Evolutionary conservation across 2,113 vertebrate species (phyloP), one percentile per base, ranked within the genome.

Genomic region (Gallinago media): DNA sequence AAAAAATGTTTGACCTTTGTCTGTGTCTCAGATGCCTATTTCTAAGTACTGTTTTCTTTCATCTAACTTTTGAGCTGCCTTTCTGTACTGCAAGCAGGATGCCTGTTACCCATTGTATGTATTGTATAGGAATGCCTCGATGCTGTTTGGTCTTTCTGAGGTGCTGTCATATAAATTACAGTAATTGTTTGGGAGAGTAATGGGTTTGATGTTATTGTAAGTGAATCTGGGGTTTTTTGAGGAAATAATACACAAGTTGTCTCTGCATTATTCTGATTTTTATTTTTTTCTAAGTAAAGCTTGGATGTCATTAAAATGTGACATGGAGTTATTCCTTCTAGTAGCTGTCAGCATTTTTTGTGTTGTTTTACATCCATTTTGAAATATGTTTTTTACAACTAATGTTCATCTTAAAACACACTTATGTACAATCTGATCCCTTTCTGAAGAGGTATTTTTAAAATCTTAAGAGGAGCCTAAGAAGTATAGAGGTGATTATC

Each of bases 391-490:
- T 94, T 91, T 92, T 78, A 56, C 61, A 89, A 49, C 65, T 92
- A 85, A 86, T 71, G 68, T 87, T 92, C 85, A 88, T 91, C 80
- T 87, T 93, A 72, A 94, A 93, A 63, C 46, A 85, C 78, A 93
- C 63, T 96, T 95, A 80, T 79, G 74, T 85, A 82, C 82, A 82
- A 88, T 93, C 81, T 94, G 71, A 92, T 94, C 67, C 15, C 46
- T 74, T 95, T 85, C 75, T 83, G 81, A 85, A 83, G 82, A 93
- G 90, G 18, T 71, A 85, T 92, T 92, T 97, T 88, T 56, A 71
- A 96, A 94, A 93, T 34, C 93, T 96, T 94, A 85, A 94, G 93
- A 92, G 93, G 74, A 94, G 74, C 72, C 81, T 88, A 55, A 94
- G 73, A 61, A 95, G 91, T 73, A 36, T 3, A 59, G 76, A 94